Base-by-base conservation (phyloP, 2,888 invertebrate species). In the Dryococelus australis region DNA sequence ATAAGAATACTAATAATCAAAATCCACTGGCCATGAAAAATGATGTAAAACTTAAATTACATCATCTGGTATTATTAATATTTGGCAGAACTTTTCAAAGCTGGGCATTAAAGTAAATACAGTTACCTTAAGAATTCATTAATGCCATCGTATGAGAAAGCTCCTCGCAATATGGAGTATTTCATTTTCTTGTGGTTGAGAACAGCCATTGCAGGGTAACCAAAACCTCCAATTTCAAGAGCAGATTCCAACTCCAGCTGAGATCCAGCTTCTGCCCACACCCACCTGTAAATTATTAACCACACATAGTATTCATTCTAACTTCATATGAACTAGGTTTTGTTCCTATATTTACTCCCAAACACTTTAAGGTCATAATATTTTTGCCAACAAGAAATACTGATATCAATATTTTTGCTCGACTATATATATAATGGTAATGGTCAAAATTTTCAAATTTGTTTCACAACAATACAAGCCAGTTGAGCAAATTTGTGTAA, bases 161-260 rank as follows among this genome's bases (percentile, higher is more conserved):
- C 97, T 20, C 99, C 99, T 90, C 97, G 94, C 1, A 99, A 94
- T 12, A 98, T 94, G 0, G 99, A 97, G 93, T 97, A 99, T 92
- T 99, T 99, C 95, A 98, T 97, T 93, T 99, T 99, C 93, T 99
- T 97, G 24, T 96, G 95, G 93, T 99, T 99, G 87, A 99, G 96
- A 27, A 98, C 98, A 10, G 98, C 99, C 96, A 99, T 96, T 0
- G 99, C 99, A 1, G 99, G 99, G 92, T 99, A 99, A 16, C 99
- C 99, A 93, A 99, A 99, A 10, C 96, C 99, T 89, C 99, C 99
- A 90, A 99, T 96, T 91, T 98, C 99, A 65, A 99, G 92, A 0
- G 98, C 95, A 89, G 96, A 96, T 92, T 99, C 99, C 27, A 99
- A 92, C 0, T 96, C 95, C 0, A 94, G 92, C 92, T 99, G 99